Conservation (phyloP, 2,113 vertebrate genomes). For the Murina feae region DNA sequence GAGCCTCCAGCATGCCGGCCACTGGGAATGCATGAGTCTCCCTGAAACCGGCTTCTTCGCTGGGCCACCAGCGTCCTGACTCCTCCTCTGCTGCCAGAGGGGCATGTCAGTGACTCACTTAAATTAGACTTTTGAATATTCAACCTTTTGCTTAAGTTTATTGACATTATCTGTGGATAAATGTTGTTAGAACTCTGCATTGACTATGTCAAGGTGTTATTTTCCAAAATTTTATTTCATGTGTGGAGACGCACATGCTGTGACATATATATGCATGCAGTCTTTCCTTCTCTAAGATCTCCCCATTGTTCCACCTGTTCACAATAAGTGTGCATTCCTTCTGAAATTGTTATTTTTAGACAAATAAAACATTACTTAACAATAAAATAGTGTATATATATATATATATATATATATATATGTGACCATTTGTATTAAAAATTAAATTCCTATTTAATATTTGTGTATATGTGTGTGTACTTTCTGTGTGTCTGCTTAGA, state of each 20-base stretch:
- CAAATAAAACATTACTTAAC: background rate
- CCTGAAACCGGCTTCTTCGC: background rate
- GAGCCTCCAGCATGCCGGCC: background rate
- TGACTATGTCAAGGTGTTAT: background rate
- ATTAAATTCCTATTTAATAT: background rate
- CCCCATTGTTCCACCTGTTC: fast-evolving
- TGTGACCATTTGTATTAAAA: background rate
- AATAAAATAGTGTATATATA: too few species aligned
- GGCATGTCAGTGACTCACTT: background rate
- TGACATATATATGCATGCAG: background rate
- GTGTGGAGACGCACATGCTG: background rate
- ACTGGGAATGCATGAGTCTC: background rate
- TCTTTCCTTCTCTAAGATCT: background rate
- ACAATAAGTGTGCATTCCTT: fast-evolving
- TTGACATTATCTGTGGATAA: background rate
- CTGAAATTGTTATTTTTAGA: background rate
- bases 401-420: too few species aligned
- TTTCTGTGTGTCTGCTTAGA: background rate
- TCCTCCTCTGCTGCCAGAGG: background rate
- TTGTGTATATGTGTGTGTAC: background rate
- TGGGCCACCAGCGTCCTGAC: background rate
- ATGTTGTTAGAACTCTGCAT: background rate
- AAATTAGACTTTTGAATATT: background rate
- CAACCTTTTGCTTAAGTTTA: background rate
- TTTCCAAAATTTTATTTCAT: background rate